These are phyloP conservation scores for Rhynchotus rufescens DNA, from an alignment of 2,797 vertebrate genomes.

Conservation along the genomic window DNA sequence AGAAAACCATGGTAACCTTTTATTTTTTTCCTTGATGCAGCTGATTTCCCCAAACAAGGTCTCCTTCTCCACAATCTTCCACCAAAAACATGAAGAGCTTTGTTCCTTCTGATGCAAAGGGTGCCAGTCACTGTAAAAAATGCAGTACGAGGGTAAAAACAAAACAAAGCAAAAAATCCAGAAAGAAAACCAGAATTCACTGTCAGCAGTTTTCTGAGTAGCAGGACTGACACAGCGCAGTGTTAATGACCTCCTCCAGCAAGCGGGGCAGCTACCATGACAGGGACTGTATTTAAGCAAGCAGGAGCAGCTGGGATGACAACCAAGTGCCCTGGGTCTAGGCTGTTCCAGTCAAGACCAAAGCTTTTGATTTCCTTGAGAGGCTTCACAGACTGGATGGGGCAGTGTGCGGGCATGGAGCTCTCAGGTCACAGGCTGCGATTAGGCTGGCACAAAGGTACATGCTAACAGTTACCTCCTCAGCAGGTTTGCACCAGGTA, in stretches of 20 bases:
- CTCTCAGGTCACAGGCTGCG: neutral
- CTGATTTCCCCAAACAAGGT: constrained; percentile 38
- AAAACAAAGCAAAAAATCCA: constrained; percentile 55
- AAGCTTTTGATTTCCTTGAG: neutral
- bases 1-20: constrained; percentile 8
- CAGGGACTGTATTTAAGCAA: neutral
- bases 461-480: neutral
- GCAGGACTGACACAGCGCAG: neutral
- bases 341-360: neutral
- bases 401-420: neutral
- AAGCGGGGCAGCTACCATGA: neutral
- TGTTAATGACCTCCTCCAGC: neutral
- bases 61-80: constrained; percentile 40
- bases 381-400: neutral
- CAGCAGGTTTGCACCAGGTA: neutral
- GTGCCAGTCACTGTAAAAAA: constrained; percentile 57
- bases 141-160: neutral
- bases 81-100: constrained; percentile 31
- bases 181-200: constrained; percentile 49
- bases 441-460: neutral
- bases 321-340: neutral
- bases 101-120: constrained; percentile 31
- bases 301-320: neutral
- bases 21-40: constrained; percentile 40
- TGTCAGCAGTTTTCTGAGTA: constrained; percentile 50